Base-by-base conservation (phyloP, 37 sponge, comb jelly and placozoan species). In the Ianthella basta region DNA sequence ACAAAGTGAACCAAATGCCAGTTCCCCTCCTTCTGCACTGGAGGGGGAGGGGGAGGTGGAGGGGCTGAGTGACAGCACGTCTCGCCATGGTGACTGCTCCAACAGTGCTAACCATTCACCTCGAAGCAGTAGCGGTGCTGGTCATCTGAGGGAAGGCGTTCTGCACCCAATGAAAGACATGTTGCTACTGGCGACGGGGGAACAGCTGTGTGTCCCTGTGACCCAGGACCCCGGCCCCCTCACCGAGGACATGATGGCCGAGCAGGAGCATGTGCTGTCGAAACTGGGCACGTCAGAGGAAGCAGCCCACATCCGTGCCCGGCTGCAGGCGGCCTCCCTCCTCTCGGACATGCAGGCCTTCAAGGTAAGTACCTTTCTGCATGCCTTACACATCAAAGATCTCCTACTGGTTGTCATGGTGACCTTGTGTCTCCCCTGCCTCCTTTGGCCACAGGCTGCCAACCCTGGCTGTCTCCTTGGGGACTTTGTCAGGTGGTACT, bases 401-500 rank as follows among this genome's bases (percentile, higher is more conserved):
- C n/a, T n/a, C n/a, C n/a, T n/a, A n/a, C n/a, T n/a, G n/a, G n/a
- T n/a, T n/a, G n/a, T n/a, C n/a, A n/a, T n/a, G n/a, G n/a, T n/a
- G n/a, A n/a, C 50, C 50, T 44, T 44, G 6, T 8, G 3, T 8
- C 50, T 8, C 8, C 50, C 50, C 50, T 44, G 6, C 50, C 63
- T 61, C n/a, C 27, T 10, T 61, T 25, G 27, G 29, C 33, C 69
- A 18, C 75, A 97, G 95, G 99, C 99, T 53, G 97, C 99, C 56
- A 99, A 99, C 80, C 99, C 99, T 2, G 94, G 92, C 24, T 94
- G 97, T 80, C 36, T 93, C 18, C 78, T 99, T 79, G 99, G 91
- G 53, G 99, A 99, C 75, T 99, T 99, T 92, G 92, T 99, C 41
- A 68, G 99, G 38, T 99, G 99, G 99, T 97, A 99, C 74, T 99